Percentiles rank a stretch among this genome's conserved stretches.
Evolutionary conservation across 2,113 vertebrate genomes (phyloP).

Genomic region (Cyanistes caeruleus): DNA sequence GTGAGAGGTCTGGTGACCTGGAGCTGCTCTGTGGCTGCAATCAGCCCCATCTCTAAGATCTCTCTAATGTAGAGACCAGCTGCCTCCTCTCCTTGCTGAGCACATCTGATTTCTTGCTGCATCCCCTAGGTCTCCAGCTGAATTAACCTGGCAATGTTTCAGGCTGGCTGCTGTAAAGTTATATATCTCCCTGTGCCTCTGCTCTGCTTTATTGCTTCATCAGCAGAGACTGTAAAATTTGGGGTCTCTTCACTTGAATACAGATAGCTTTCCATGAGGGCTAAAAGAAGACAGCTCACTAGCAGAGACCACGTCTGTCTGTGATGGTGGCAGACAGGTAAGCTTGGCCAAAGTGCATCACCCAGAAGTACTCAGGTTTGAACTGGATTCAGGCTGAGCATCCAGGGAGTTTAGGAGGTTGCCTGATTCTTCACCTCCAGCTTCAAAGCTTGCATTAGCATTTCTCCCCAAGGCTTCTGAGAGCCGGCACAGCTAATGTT

Average conservation of each 20-base stretch:
- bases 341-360: background rate
- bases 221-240: background rate
- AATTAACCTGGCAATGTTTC: background rate
- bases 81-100: background rate
- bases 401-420: background rate
- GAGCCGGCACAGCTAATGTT: background rate
- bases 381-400: background rate
- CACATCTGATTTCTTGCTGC: background rate
- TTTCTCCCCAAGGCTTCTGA: constrained; percentile 21
- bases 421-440: background rate
- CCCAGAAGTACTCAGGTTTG: background rate
- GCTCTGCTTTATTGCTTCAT: background rate
- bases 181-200: background rate
- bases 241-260: background rate
- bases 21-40: background rate
- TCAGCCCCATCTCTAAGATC: background rate
- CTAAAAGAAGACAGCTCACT: background rate
- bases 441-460: constrained; percentile 60
- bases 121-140: rapidly evolving
- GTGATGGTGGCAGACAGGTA: background rate
- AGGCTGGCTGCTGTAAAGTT: background rate
- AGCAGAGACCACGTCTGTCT: background rate
- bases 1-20: background rate
- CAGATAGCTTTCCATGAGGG: background rate
- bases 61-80: background rate